A percentile compares a stretch with the other conserved stretches of the same genome.
Conservation (phyloP, 1,140 invertebrate genomes). For the Rhagoletis pomonella region DNA sequence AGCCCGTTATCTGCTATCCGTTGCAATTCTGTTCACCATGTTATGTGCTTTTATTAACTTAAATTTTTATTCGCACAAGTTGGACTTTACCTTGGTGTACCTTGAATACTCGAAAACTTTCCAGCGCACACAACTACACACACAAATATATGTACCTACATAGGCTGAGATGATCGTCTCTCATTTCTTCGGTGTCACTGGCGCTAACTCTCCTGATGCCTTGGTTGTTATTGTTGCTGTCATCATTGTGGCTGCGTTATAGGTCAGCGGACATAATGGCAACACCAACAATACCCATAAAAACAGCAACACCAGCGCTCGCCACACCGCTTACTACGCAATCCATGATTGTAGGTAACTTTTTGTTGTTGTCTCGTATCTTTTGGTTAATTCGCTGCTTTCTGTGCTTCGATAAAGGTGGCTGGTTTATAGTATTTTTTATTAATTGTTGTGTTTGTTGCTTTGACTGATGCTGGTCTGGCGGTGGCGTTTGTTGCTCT, state of each 20-base stretch:
- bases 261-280: slow-evolving; percentile 46
- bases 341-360: slow-evolving; percentile 8
- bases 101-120: not conserved
- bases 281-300: slow-evolving; percentile 48
- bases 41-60: not conserved
- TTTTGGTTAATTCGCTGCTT: slow-evolving; percentile 34
- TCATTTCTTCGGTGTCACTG: not conserved
- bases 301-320: slow-evolving; percentile 47
- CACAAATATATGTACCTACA: not conserved
- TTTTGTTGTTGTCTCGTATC: slow-evolving; percentile 42
- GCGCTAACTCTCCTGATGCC: slow-evolving; percentile 15
- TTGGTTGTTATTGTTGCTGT: not conserved
- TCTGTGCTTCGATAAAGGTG: slow-evolving; percentile 31
- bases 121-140: not conserved
- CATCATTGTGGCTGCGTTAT: slow-evolving; percentile 37
- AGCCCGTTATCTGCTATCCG: not conserved
- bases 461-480: not conserved
- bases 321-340: slow-evolving; percentile 34
- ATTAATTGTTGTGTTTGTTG: slow-evolving; percentile 8
- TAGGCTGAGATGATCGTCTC: not conserved
- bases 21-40: not conserved
- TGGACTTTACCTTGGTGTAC: not conserved
- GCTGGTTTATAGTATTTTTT: not conserved
- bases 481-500: not conserved
- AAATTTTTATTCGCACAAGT: not conserved